Percentiles rank a stretch among this genome's conserved stretches.
Conservation (phyloP, 2,113 vertebrate genomes). For the Sturnira hondurensis region DNA sequence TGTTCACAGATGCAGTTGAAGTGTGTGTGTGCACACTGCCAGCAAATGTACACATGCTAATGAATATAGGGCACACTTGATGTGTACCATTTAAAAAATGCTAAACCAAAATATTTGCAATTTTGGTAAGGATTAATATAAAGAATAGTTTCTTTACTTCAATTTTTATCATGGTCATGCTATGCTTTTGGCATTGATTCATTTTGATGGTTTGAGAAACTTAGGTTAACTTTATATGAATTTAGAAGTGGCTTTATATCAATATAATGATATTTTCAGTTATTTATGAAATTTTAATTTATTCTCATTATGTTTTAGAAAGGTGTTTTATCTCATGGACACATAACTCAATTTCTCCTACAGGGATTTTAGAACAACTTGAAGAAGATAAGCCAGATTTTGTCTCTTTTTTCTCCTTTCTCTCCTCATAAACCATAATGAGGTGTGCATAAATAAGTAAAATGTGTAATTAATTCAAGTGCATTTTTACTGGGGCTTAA, state of each 20-base stretch:
- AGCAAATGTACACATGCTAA: neutral
- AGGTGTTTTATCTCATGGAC: neutral
- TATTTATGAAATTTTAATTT: neutral
- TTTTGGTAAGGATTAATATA: neutral
- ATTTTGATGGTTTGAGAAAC: slow-evolving; percentile 12
- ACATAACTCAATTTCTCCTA: neutral
- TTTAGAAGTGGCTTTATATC: neutral
- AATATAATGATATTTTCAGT: neutral
- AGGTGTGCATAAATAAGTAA: neutral
- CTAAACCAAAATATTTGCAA: neutral
- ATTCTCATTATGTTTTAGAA: neutral
- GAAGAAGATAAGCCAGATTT: neutral
- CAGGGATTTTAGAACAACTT: neutral
- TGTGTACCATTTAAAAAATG: neutral
- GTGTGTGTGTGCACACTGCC: rapidly evolving
- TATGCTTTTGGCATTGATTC: neutral
- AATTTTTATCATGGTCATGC: neutral
- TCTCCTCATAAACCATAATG: neutral
- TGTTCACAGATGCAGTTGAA: rapidly evolving
- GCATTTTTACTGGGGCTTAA: neutral
- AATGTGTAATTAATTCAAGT: neutral
- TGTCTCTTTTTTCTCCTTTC: neutral
- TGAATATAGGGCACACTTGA: neutral
- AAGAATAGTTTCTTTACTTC: neutral
- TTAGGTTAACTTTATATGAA: neutral